Base-by-base conservation (phyloP, 2,888 invertebrate genomes). In the Cremastobaeus sp. region DNA sequence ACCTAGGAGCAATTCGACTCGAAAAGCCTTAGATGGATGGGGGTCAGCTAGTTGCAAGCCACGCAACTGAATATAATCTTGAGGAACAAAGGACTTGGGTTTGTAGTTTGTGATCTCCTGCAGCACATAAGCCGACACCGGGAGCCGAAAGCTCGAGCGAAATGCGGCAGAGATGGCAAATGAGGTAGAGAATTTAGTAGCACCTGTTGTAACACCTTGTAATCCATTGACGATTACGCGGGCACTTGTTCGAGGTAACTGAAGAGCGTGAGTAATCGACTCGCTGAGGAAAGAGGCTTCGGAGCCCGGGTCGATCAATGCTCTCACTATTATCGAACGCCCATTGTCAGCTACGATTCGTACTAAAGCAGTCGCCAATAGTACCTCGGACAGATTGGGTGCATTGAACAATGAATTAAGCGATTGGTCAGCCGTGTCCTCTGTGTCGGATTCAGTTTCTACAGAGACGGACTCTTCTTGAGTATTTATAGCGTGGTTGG, bases 221-320 rank as follows among this genome's bases (percentile, higher is more conserved):
- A 48, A n/a, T 0, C 48, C 48, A 20, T n/a, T 21, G 8, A 48
- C 28, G n/a, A 4, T 11, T 1, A 48, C 6, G n/a, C 18, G 3
- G 1, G 9, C 48, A 8, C n/a, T 18, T 4, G 4, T 4, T 0
- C 69, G 52, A 4, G 60, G 12, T 9, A 73, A 20, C n/a, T 41
- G 41, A 1, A 78, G 28, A 6, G 14, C 14, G 35, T 74, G 72
- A 3, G 35, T 74, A 8, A 70, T 15, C 6, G 66, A 32, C 21
- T 71, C 59, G 1, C 77, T 72, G n/a, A 79, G 28, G 47, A 77
- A 78, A 1, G 74, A 65, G 1, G 45, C n/a, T 4, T 15, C 15
- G 12, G 37, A 9, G 14, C n/a, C n/a, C n/a, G n/a, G n/a, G n/a
- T n/a, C n/a, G n/a, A n/a, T n/a, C n/a, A n/a, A n/a, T n/a, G n/a